Conservation (phyloP, 2,888 invertebrate genomes). For the Dyspetes luteomarginatus region DNA sequence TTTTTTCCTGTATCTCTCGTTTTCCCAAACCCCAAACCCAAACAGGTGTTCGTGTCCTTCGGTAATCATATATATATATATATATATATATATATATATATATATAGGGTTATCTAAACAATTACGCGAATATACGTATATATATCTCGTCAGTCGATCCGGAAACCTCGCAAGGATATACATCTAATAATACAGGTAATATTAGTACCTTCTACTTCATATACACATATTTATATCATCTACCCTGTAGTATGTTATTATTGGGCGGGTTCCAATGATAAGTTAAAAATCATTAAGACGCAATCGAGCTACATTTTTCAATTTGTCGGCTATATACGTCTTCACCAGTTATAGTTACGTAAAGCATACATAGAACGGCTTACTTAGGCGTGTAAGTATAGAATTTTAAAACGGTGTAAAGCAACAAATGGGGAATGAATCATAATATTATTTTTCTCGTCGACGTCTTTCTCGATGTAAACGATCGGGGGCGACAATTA, state of each 20-base stretch:
- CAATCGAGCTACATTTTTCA: not conserved
- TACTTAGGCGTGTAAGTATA: not conserved
- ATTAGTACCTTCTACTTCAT: not conserved
- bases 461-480: slow-evolving; percentile 8
- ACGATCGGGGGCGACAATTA: slow-evolving; percentile 43
- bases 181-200: not conserved
- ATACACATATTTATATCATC: not conserved
- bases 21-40: not conserved
- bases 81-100: not conserved
- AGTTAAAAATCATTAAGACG: not conserved
- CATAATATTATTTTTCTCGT: slow-evolving; percentile 1
- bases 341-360: not conserved
- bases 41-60: not conserved
- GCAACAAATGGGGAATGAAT: slow-evolving; percentile 5
- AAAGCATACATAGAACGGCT: not conserved
- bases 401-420: not conserved
- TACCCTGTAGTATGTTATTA: not conserved
- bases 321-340: not conserved
- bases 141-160: too few relatives aligned
- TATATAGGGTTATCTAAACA: not conserved
- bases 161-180: not conserved
- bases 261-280: not conserved
- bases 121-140: too few relatives aligned
- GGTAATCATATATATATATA: not conserved
- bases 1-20: not conserved